Evolutionary conservation across 2,113 vertebrate species (phyloP), one percentile per base, ranked within the genome.

Genomic region (Periophthalmus modestus): DNA sequence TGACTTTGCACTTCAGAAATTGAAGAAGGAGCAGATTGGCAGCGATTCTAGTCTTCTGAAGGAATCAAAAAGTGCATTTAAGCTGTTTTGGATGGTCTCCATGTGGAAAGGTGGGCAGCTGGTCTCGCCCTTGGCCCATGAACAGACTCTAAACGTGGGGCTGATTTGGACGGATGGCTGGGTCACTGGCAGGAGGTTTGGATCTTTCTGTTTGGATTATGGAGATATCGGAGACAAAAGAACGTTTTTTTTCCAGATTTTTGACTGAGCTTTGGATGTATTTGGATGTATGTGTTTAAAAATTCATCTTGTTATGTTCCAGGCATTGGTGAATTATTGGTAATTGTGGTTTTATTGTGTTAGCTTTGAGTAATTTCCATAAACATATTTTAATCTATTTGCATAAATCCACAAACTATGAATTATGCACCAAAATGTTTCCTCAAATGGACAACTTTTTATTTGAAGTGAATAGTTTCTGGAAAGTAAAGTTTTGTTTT

Each of bases 141-240:
- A 75, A 65, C 69, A 72, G 70, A 77, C n/a, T 47, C 59, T 71
- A 62, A 66, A 83, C 74, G 78, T 82, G 72, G 84, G 75, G 79
- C 78, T 72, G 73, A 58, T 68, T 28, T 76, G 69, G 81, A 72
- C 71, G 73, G 65, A 69, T 75, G 84, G 73, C 50, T 75, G 75
- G 73, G 55, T 83, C 1, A 46, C 73, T 88, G 85, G 87, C 77
- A 83, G 57, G 34, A 52, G 47, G 79, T 65, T 50, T 66, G 48
- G 75, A 66, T 72, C 80, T 69, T 59, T 77, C 74, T 69, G 48
- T 63, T 70, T 62, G 75, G 34, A 39, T 43, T 34, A 54, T 59
- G 33, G 19, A 57, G 18, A 74, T 24, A n/a, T 52, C 6, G 19
- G 33, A 0, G 1, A 15, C 19, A 36, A 63, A 0, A 34, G 9